Base-by-base conservation (phyloP, 2,797 vertebrate genomes). In the Uromys caudimaculatus region DNA sequence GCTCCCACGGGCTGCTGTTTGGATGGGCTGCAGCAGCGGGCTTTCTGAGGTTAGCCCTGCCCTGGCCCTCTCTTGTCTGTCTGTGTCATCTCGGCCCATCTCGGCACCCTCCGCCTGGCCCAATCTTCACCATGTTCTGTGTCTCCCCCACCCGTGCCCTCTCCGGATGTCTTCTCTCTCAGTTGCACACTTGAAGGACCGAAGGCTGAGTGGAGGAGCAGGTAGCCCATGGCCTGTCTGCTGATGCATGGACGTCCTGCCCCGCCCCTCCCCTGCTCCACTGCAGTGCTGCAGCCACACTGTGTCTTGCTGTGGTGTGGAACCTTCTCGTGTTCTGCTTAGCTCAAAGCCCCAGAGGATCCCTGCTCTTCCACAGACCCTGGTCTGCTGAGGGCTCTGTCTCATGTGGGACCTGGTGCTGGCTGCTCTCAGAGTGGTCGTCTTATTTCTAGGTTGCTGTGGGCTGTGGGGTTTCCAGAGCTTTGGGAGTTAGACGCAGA, bases 181-280 rank as follows among this genome's bases (percentile, higher is more conserved):
- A 99, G 99, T 99, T 97, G 99, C 99, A 24, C 99, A 99, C 99
- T 99, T 99, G 99, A 99, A 99, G 99, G 99, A 99, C 98, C 99
- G 99, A 98, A 99, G 99, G 99, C 99, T 99, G 99, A 99, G 99
- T 98, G 99, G 99, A 99, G 99, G 99, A 98, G 98, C 99, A 99
- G 99, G 99, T 99, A 99, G 98, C 95, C 99, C 97, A 97, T 96
- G 24, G 73, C 84, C 88, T 69, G 27, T 13, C 76, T 84, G 58
- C 95, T 47, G 29, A 52, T 97, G 96, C 98, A 97, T 97, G 98
- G 92, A 71, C 21, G 11, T 62, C 82, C 77, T 3, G 13, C 71
- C 41, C 56, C 0, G 14, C 87, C 38, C 95, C 56, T 9, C 32
- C 62, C 62, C 50, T 0, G 73, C 95, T 75, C 29, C 12, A 91